A percentile compares a stretch with the other conserved stretches of the same genome.
These are phyloP conservation scores for Varanus komodoensis DNA, from an alignment of 2,113 vertebrate genomes.

Conservation along the genomic window DNA sequence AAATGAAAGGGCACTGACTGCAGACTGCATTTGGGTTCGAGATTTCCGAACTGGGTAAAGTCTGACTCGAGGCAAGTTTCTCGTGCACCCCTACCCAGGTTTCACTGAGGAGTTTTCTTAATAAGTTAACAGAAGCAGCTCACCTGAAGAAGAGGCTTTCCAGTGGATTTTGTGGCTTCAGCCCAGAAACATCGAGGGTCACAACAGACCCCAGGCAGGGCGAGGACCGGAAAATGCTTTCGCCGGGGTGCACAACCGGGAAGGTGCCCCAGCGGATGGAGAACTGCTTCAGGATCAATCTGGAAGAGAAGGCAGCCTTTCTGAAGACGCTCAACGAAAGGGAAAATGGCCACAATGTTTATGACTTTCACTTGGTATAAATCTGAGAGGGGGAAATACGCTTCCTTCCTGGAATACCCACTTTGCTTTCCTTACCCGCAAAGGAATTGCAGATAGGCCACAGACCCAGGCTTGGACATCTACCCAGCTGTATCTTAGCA, in stretches of 20 bases:
- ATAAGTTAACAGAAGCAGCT: neutral
- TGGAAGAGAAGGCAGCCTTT: slow-evolving; percentile 15
- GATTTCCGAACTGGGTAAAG: too few relatives aligned
- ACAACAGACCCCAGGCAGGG: neutral
- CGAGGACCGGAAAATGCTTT: slow-evolving; percentile 43
- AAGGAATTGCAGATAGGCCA: neutral
- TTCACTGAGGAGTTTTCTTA: too few relatives aligned
- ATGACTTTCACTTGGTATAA: neutral
- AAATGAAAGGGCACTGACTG: too few relatives aligned
- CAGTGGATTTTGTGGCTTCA: slow-evolving; percentile 51
- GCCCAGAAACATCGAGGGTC: slow-evolving; percentile 40
- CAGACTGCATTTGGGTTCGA: too few relatives aligned
- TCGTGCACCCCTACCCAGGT: too few relatives aligned
- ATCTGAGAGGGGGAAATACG: neutral
- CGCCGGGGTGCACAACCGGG: slow-evolving; percentile 56
- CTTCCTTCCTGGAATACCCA: neutral
- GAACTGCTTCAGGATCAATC: slow-evolving; percentile 58
- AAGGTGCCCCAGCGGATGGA: slow-evolving; percentile 29
- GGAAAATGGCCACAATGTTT: neutral
- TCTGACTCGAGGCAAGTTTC: too few relatives aligned
- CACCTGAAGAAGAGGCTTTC: slow-evolving; percentile 64
- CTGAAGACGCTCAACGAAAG: neutral
- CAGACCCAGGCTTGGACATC: neutral
- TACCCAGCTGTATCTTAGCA: too few relatives aligned
- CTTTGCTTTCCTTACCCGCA: too few relatives aligned